Evolutionary conservation across 1,140 invertebrate genomes (phyloP).

Genomic region (Babylonia areolata): DNA sequence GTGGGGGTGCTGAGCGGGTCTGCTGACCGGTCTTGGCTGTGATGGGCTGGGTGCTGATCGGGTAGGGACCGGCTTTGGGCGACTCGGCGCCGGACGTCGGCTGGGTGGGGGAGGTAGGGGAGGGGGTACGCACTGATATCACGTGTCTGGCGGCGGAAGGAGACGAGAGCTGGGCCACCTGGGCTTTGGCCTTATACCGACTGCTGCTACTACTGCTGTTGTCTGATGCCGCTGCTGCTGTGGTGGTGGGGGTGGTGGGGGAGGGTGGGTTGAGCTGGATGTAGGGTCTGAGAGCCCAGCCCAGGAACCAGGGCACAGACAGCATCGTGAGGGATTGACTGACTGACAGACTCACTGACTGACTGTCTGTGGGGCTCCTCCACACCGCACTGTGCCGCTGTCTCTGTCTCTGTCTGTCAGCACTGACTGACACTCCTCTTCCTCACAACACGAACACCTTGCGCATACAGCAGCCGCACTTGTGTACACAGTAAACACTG

Average conservation of each 20-base stretch:
- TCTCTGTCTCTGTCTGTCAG: neutral
- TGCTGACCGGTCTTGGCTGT: neutral
- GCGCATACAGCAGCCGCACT: no score
- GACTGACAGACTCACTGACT: neutral
- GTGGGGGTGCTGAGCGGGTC: neutral
- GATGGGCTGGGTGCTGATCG: neutral
- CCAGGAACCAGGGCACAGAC: constrained; percentile 29
- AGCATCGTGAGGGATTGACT: neutral
- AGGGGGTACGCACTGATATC: neutral
- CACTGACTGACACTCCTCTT: neutral
- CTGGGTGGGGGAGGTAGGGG: neutral
- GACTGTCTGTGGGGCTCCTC: neutral
- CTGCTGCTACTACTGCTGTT: neutral
- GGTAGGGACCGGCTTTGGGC: neutral
- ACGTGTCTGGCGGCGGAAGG: neutral
- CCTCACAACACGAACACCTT: neutral
- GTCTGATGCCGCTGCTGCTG: neutral
- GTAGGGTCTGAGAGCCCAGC: constrained; percentile 37
- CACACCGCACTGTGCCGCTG: neutral
- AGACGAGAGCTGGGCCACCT: neutral
- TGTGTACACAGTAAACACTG: no score
- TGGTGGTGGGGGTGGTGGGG: neutral
- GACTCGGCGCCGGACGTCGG: neutral
- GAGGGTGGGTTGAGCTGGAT: neutral
- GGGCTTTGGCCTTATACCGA: neutral